Percentiles rank a stretch among this genome's conserved stretches.
Conservation (phyloP, 2,888 invertebrate genomes). For the Gasteruption jaculator region DNA sequence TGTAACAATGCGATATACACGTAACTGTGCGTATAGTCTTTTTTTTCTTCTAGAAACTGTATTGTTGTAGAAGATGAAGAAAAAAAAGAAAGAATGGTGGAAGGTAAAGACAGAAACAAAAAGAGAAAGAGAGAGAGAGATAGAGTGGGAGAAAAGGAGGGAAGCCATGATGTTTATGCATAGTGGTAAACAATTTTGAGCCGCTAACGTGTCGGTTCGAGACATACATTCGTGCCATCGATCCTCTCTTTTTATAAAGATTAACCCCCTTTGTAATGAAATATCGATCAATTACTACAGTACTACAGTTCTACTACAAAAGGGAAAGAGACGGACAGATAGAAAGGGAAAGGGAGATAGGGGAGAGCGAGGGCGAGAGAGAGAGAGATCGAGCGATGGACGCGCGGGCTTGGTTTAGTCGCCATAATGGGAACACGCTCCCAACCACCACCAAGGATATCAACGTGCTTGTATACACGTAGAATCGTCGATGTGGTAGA, state of each 20-base stretch:
- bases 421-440: constrained; percentile 34
- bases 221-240: constrained; percentile 28
- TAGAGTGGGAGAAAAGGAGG: constrained; percentile 6
- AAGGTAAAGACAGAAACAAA: too few relatives aligned
- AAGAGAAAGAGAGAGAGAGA: too few relatives aligned
- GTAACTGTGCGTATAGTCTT: too few relatives aligned
- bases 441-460: too few relatives aligned
- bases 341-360: constrained; percentile 12
- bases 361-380: constrained; percentile 4
- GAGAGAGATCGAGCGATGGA: constrained; percentile 17
- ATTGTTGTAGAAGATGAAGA: too few relatives aligned
- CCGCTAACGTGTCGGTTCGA: constrained; percentile 29
- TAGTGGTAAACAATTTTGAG: constrained; percentile 37
- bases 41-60: too few relatives aligned
- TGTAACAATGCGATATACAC: too few relatives aligned
- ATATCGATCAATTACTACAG: constrained; percentile 40
- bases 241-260: constrained; percentile 26
- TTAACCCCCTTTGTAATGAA: constrained; percentile 31
- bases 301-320: too few relatives aligned
- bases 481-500: too few relatives aligned
- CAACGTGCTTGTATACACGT: too few relatives aligned
- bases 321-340: constrained; percentile 20
- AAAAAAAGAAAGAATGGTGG: too few relatives aligned
- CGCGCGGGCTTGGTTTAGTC: constrained; percentile 35
- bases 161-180: constrained; percentile 33